phyloP scores from a whole-genome alignment of 2,888 invertebrate genomes.

The Mesorhabditis spiculigera region DNA sequence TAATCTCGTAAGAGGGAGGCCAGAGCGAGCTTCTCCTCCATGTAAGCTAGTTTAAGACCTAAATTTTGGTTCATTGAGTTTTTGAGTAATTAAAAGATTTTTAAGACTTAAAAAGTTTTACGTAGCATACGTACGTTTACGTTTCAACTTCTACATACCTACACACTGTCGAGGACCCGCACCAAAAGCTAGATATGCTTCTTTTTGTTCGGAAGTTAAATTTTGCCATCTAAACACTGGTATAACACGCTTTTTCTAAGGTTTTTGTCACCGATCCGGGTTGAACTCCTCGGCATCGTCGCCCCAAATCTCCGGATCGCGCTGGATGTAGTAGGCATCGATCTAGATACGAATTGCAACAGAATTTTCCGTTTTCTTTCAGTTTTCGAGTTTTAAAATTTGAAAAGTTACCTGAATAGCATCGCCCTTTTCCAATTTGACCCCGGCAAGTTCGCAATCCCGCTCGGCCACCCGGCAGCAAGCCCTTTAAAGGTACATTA shows the following conservation, averaged over 20 bases:
- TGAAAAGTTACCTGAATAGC: neutral
- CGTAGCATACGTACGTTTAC: neutral
- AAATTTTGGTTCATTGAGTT: neutral
- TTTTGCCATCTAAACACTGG: neutral
- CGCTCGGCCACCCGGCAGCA: neutral
- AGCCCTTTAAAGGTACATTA: neutral
- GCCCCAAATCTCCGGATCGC: conserved; percentile 26
- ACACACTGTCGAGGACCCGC: conserved; percentile 41
- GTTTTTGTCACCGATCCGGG: conserved; percentile 24
- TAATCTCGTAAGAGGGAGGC: neutral
- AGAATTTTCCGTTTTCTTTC: conserved; percentile 7
- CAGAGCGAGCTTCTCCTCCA: neutral
- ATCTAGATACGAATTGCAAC: conserved; percentile 11
- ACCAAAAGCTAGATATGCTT: conserved; percentile 32
- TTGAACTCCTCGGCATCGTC: conserved; percentile 27
- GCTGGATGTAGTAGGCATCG: conserved; percentile 31
- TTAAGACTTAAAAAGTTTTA: neutral
- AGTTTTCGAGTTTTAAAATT: conserved; percentile 3
- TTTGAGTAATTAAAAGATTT: neutral
- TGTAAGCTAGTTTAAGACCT: neutral
- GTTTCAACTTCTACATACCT: conserved; percentile 10
- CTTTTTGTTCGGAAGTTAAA: conserved; percentile 12
- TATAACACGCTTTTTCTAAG: too few relatives aligned
- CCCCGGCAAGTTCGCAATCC: neutral
- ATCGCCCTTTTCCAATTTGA: neutral